Conservation (phyloP, 2,888 invertebrate species). For the Chrysotoxum bicinctum region DNA sequence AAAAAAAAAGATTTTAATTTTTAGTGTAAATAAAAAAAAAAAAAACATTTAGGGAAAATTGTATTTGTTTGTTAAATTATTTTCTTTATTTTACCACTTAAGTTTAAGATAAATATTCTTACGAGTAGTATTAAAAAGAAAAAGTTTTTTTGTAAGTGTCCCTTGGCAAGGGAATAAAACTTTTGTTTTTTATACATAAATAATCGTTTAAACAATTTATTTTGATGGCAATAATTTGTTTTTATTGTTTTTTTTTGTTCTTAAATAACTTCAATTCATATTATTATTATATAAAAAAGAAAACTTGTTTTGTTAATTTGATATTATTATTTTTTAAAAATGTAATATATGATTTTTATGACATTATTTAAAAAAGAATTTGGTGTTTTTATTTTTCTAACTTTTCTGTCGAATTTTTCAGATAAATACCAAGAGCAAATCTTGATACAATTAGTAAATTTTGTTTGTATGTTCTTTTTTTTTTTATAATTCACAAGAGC, state of each 20-base stretch:
- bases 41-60: slow-evolving; percentile 14
- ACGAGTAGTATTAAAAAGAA: background rate
- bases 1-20: slow-evolving; percentile 18
- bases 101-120: slow-evolving; percentile 8
- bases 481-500: no score
- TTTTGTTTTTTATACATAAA: slow-evolving; percentile 5
- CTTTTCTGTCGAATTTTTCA: background rate
- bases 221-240: slow-evolving; percentile 43
- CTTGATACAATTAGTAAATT: no score
- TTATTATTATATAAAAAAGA: slow-evolving; percentile 22
- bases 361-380: slow-evolving; percentile 42
- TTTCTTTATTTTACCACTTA: slow-evolving; percentile 34
- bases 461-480: no score
- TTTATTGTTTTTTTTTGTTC: slow-evolving; percentile 13
- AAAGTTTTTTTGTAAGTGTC: slow-evolving; percentile 1
- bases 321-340: slow-evolving; percentile 40
- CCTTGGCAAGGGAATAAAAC: background rate
- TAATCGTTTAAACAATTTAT: slow-evolving; percentile 13
- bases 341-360: slow-evolving; percentile 69
- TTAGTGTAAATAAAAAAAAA: slow-evolving; percentile 20
- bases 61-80: slow-evolving; percentile 64
- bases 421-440: background rate
- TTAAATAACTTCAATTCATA: slow-evolving; percentile 12
- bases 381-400: slow-evolving; percentile 19
- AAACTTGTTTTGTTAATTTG: slow-evolving; percentile 59